phyloP scores from a whole-genome alignment of 2,113 vertebrate species.

The Hippoglossus stenolepis region DNA sequence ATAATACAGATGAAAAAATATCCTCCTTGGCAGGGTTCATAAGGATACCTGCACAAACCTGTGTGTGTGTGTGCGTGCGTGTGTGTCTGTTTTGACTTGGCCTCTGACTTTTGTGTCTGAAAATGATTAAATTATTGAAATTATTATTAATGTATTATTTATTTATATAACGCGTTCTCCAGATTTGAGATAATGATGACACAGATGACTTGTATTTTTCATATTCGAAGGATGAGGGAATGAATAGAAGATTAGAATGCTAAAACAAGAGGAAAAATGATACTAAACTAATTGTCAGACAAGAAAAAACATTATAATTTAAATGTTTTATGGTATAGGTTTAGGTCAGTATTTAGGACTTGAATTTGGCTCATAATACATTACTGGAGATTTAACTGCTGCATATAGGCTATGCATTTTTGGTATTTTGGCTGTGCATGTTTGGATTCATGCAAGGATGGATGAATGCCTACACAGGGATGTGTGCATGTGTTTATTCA shows the following conservation, averaged over 20 bases:
- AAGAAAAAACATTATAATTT: no score
- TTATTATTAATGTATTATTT: no score
- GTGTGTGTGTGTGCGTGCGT: neutral
- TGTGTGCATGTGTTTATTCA: slow-evolving; percentile 3
- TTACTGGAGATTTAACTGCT: neutral
- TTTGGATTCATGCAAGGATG: neutral
- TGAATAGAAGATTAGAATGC: no score
- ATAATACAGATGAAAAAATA: neutral
- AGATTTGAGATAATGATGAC: no score
- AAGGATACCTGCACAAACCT: neutral
- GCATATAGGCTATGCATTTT: neutral
- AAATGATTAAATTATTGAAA: no score
- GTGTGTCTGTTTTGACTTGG: neutral
- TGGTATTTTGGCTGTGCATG: neutral
- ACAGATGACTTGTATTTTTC: no score
- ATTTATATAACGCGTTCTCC: no score
- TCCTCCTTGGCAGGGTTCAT: neutral
- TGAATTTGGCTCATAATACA: neutral
- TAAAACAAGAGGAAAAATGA: no score
- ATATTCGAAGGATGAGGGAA: no score
- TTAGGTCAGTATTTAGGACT: neutral
- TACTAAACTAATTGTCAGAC: neutral
- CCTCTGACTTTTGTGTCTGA: no score
- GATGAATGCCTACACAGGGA: no score
- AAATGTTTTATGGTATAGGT: no score